A percentile compares a stretch with the other conserved stretches of the same genome.
Evolutionary conservation across 1,140 invertebrate genomes (phyloP).

Genomic region (Eulimnadia texana): DNA sequence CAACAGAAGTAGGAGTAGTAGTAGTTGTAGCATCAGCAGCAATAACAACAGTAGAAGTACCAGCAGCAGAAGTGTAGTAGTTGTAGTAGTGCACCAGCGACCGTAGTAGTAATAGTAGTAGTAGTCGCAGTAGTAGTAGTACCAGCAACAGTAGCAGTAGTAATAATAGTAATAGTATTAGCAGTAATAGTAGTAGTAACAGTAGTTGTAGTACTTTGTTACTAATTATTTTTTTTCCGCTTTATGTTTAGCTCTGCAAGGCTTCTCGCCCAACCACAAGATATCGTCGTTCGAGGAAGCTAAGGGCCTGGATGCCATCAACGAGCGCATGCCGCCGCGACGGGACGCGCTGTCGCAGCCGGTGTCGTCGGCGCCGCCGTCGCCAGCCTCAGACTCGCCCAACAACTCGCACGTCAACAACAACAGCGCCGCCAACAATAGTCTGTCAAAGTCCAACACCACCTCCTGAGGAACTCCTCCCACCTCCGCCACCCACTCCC

Average conservation of each 20-base stretch:
- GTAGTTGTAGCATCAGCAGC: not conserved
- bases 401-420: constrained; percentile 10
- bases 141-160: no score
- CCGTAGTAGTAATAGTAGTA: not conserved
- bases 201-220: not conserved
- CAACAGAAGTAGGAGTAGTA: not conserved
- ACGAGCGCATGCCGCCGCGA: constrained; percentile 96
- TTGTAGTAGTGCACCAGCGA: no score
- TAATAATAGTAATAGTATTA: not conserved
- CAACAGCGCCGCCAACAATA: constrained; percentile 6
- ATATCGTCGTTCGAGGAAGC: constrained; percentile 98
- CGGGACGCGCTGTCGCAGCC: constrained; percentile 45
- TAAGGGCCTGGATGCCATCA: constrained; percentile 96
- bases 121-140: no score
- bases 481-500: no score
- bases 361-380: constrained; percentile 2
- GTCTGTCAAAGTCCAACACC: constrained; percentile 1
- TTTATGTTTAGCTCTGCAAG: constrained; percentile 66
- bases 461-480: not conserved
- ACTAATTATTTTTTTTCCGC: not conserved
- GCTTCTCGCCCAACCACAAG: constrained; percentile 96
- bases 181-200: not conserved
- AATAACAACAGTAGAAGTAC: not conserved
- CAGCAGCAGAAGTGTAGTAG: not conserved
- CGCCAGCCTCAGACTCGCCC: not conserved